Base-by-base conservation (phyloP, 1,140 invertebrate genomes). In the Diplogasteroides magnus region DNA sequence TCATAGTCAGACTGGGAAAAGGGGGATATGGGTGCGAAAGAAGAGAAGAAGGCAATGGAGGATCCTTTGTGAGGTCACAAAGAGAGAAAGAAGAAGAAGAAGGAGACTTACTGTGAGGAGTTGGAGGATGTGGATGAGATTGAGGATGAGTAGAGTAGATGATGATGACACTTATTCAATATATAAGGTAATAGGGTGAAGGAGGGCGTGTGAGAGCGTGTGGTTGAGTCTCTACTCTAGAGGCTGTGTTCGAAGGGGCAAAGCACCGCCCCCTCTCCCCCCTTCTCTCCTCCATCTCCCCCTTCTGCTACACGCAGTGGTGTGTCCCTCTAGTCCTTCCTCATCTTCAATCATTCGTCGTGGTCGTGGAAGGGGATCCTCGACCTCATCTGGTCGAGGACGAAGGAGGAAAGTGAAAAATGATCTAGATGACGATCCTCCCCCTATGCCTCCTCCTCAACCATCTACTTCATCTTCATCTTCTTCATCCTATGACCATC, bases 401-500 rank as follows among this genome's bases (percentile, higher is more conserved):
- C 37, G 37, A 19, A 48, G 37, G 37, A 6, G 37, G 6, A 48
- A 48, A 19, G 37, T 48, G 37, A 48, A 48, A 48, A 19, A 48
- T 19, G n/a, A n/a, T n/a, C n/a, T n/a, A n/a, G n/a, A n/a, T n/a
- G n/a, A n/a, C n/a, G n/a, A n/a, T n/a, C n/a, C n/a, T n/a, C n/a
- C n/a, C n/a, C n/a, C n/a, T n/a, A 19, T 56, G 61, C 68, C 62
- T n/a, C 48, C 68, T n/a, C 37, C 32, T 13, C 68, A 69, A 13
- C 25, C 48, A 25, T 23, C 58, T 62, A n/a, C n/a, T n/a, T n/a
- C n/a, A n/a, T n/a, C n/a, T n/a, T n/a, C n/a, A n/a, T n/a, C n/a
- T n/a, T n/a, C n/a, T n/a, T n/a, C n/a, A n/a, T n/a, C n/a, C n/a
- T n/a, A n/a, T n/a, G n/a, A n/a, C n/a, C n/a, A n/a, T n/a, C n/a